Evolutionary conservation across 2,113 vertebrate species (phyloP), one percentile per base, ranked within the genome.

Genomic region (Strigops habroptila): DNA sequence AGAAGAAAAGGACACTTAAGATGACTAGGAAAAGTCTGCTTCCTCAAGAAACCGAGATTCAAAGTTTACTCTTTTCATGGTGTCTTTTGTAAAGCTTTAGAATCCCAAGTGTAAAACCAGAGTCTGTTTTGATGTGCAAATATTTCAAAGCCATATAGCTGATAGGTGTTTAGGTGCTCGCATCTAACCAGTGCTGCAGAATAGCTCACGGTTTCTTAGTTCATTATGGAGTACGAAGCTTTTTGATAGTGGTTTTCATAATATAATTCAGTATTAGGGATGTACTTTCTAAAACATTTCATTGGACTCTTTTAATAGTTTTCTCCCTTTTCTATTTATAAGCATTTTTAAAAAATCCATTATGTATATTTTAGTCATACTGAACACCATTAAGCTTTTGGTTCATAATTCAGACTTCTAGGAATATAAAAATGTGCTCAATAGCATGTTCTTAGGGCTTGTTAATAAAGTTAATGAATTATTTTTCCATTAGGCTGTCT

Each of bases 91-190:
- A 97, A 97, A 97, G 97, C 91, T 79, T 90, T 81, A 68, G 90
- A 88, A 77, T 97, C 97, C 96, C 97, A 93, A 94, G 97, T 96
- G 97, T 93, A 96, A 97, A 97, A 91, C 82, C 75, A 63, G 83
- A 79, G 93, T 87, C 80, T n/a, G 88, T 97, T 98, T 97, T 98
- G 97, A 98, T 98, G 95, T 98, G 97, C 95, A 98, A 98, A 98
- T 98, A 93, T 95, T 96, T 97, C 93, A 92, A 70, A 97, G 91
- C 91, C 84, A 35, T 70, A 51, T 28, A 74, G 68, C 88, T 94
- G 74, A 75, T 39, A 77, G 74, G 89, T 64, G 19, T 48, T 93
- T 77, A 93, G 90, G 74, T 85, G 60, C 80, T 93, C 4, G 0
- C 52, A 33, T 55, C 92, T 67, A 84, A 87, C 90, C 76, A 69